Conservation (phyloP, 2,113 vertebrate genomes). For the Megaleporinus macrocephalus region DNA sequence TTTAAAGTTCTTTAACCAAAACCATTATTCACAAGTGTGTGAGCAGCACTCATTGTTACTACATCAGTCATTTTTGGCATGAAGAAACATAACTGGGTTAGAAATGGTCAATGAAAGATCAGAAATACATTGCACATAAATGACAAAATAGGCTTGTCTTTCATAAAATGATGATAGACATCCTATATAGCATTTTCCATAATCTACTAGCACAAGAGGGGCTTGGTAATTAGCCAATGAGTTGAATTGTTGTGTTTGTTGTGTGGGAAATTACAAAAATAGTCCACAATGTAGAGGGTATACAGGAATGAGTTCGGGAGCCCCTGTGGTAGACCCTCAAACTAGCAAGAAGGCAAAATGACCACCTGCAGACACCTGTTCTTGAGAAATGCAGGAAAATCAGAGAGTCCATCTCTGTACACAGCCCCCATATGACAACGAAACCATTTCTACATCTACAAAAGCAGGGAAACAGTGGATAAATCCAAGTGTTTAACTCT, state of each 20-base stretch:
- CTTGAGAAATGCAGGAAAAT: conserved; percentile 34
- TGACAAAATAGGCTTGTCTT: too few relatives aligned
- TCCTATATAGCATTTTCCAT: too few relatives aligned
- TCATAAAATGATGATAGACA: too few relatives aligned
- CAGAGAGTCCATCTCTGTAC: conserved; percentile 13
- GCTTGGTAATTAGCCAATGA: too few relatives aligned
- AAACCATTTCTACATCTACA: conserved; percentile 55
- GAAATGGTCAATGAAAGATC: too few relatives aligned
- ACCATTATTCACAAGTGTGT: conserved; percentile 22
- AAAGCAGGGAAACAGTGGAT: conserved; percentile 46
- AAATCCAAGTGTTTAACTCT: conserved; percentile 51
- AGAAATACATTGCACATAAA: too few relatives aligned
- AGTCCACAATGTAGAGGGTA: too few relatives aligned
- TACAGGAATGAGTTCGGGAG: too few relatives aligned
- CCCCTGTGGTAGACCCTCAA: not conserved
- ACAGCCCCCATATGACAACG: conserved; percentile 30
- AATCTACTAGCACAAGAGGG: too few relatives aligned
- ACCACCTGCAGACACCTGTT: too few relatives aligned
- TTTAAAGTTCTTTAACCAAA: conserved; percentile 23
- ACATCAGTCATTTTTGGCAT: not conserved
- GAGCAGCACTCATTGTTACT: conserved; percentile 11
- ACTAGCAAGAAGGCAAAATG: not conserved
- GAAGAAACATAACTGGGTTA: not conserved
- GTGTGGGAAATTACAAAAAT: too few relatives aligned
- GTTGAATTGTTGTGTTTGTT: not conserved